A percentile compares a stretch with the other conserved stretches of the same genome.
These are phyloP conservation scores for Tachina grossa DNA, from an alignment of 2,888 invertebrate genomes.

Conservation along the genomic window DNA sequence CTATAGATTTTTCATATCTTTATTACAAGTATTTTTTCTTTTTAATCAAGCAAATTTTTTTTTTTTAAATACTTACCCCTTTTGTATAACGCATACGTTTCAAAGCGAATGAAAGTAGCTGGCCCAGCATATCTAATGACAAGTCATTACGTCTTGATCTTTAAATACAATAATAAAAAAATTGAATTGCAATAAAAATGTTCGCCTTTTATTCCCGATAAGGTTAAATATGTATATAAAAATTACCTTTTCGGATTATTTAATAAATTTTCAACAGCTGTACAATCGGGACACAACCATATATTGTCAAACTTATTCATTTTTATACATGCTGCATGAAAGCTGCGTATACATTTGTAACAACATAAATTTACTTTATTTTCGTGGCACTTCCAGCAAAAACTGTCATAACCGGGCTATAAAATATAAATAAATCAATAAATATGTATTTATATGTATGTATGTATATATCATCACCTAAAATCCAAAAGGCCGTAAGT, in stretches of 20 bases:
- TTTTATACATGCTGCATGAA: constrained; percentile 90
- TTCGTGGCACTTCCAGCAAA: constrained; percentile 96
- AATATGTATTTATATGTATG: not conserved
- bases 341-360: constrained; percentile 92
- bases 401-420: constrained; percentile 87
- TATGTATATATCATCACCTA: no score
- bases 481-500: no score
- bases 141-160: constrained; percentile 78
- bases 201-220: no score
- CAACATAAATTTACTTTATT: constrained; percentile 86
- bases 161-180: constrained; percentile 25
- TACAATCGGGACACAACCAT: constrained; percentile 96
- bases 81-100: constrained; percentile 90
- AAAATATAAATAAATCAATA: constrained; percentile 64
- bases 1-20: no score
- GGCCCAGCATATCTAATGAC: constrained; percentile 86
- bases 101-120: constrained; percentile 90
- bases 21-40: not conserved
- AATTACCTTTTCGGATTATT: constrained; percentile 78
- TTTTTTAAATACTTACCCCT: constrained; percentile 86
- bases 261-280: constrained; percentile 84
- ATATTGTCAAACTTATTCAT: constrained; percentile 83
- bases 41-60: constrained; percentile 7
- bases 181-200: constrained; percentile 9
- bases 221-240: not conserved